These are phyloP conservation scores for Torymus tubicola DNA, from an alignment of 2,888 invertebrate species.

Conservation along the genomic window DNA sequence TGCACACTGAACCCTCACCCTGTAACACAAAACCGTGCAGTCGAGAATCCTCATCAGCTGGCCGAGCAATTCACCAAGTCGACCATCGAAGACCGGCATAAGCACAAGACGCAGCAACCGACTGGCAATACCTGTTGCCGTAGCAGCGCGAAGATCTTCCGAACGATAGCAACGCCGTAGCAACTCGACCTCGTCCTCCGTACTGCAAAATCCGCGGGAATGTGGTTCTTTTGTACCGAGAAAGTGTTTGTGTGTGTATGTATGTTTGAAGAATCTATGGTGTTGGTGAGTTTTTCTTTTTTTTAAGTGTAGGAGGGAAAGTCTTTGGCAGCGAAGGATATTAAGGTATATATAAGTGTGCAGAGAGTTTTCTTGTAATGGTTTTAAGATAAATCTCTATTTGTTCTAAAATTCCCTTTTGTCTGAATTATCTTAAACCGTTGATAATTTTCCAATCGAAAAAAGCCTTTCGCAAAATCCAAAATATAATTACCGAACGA, in stretches of 20 bases:
- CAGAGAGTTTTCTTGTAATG: too few relatives aligned
- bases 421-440: too few relatives aligned
- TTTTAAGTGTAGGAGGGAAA: too few relatives aligned
- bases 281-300: too few relatives aligned
- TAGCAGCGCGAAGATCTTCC: constrained; percentile 37
- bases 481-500: constrained; percentile 75
- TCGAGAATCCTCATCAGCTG: constrained; percentile 80
- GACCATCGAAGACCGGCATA: constrained; percentile 80
- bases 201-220: not conserved
- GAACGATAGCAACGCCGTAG: constrained; percentile 26
- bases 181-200: constrained; percentile 13
- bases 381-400: too few relatives aligned
- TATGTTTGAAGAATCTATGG: too few relatives aligned
- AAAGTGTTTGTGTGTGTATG: constrained; percentile 26
- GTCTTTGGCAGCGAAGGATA: too few relatives aligned
- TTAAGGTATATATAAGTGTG: too few relatives aligned
- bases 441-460: too few relatives aligned
- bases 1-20: too few relatives aligned
- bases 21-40: constrained; percentile 58
- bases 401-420: too few relatives aligned
- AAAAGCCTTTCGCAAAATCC: too few relatives aligned
- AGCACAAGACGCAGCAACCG: constrained; percentile 73
- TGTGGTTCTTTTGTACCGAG: not conserved
- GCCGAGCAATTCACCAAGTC: constrained; percentile 79
- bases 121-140: not conserved